Conservation (phyloP, 2,888 invertebrate genomes). For the Caenorhabditis japonica region DNA sequence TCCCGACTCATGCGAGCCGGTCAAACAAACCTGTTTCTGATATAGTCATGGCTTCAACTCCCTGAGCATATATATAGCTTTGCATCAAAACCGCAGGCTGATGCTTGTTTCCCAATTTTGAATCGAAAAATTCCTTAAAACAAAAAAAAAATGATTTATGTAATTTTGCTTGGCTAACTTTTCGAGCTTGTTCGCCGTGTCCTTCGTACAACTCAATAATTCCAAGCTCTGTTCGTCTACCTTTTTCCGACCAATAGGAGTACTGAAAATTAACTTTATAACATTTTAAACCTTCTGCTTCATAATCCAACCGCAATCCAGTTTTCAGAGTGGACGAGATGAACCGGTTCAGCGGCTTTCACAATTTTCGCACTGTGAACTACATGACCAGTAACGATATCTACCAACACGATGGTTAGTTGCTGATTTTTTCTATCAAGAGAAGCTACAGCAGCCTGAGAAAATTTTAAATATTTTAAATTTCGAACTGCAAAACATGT, state of each 20-base stretch:
- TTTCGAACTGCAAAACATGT: no score
- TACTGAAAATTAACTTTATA: constrained; percentile 80
- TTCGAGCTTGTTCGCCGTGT: constrained; percentile 76
- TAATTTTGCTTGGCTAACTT: constrained; percentile 13
- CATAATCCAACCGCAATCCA: constrained; percentile 86
- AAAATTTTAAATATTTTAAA: background rate
- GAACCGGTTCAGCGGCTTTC: constrained; percentile 87
- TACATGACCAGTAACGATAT: constrained; percentile 88
- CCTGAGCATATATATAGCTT: constrained; percentile 88
- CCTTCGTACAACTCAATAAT: constrained; percentile 96
- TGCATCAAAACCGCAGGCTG: constrained; percentile 83
- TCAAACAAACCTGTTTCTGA: constrained; percentile 84
- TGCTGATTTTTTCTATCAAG: constrained; percentile 54
- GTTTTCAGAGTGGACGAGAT: constrained; percentile 94
- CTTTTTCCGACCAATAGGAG: constrained; percentile 92
- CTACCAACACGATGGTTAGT: constrained; percentile 88
- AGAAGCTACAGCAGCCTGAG: constrained; percentile 54
- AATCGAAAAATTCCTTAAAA: constrained; percentile 83
- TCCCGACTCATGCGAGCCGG: no score
- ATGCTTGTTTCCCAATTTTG: constrained; percentile 83
- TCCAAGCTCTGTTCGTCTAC: constrained; percentile 90
- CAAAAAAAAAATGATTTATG: background rate
- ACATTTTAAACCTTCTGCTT: no score
- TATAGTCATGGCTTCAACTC: constrained; percentile 86
- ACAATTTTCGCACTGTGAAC: constrained; percentile 89